phyloP scores from a whole-genome alignment of 2,797 vertebrate genomes.

The Sebastes glaucus region DNA sequence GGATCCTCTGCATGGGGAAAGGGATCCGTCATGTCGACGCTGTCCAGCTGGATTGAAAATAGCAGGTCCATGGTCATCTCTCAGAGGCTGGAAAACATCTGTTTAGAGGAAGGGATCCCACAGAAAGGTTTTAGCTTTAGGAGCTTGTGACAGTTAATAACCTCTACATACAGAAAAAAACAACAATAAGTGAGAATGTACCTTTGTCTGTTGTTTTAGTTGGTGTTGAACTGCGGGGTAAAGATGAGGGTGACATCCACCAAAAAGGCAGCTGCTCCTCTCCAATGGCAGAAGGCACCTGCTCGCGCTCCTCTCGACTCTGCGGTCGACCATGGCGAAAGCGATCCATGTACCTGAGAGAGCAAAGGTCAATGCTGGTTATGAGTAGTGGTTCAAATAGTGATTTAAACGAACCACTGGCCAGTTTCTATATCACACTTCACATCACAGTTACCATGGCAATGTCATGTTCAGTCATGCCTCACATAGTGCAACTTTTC shows the following conservation, averaged over 20 bases:
- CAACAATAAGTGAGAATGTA: neutral
- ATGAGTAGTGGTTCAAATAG: neutral
- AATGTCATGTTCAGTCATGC: neutral
- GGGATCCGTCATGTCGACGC: slow-evolving; percentile 23
- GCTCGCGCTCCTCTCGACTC: slow-evolving; percentile 84
- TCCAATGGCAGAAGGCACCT: slow-evolving; percentile 15
- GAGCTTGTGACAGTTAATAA: neutral
- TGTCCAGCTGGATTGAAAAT: slow-evolving; percentile 29
- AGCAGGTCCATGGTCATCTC: slow-evolving; percentile 19
- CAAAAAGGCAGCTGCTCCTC: slow-evolving; percentile 80
- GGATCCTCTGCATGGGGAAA: slow-evolving; percentile 59
- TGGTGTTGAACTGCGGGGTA: slow-evolving; percentile 65
- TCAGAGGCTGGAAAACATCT: slow-evolving; percentile 27
- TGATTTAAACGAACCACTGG: neutral
- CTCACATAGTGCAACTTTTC: neutral
- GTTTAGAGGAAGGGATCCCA: neutral
- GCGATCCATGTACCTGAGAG: slow-evolving; percentile 85
- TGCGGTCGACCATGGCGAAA: slow-evolving; percentile 87
- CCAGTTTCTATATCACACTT: neutral
- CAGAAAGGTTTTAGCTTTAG: neutral
- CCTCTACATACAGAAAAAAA: neutral
- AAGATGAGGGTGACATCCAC: slow-evolving; percentile 82
- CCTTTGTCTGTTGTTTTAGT: slow-evolving; percentile 54
- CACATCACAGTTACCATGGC: neutral
- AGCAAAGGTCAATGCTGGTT: neutral